Evolutionary conservation across 2,113 vertebrate species (phyloP).

Genomic region (Urocitellus parryii): DNA sequence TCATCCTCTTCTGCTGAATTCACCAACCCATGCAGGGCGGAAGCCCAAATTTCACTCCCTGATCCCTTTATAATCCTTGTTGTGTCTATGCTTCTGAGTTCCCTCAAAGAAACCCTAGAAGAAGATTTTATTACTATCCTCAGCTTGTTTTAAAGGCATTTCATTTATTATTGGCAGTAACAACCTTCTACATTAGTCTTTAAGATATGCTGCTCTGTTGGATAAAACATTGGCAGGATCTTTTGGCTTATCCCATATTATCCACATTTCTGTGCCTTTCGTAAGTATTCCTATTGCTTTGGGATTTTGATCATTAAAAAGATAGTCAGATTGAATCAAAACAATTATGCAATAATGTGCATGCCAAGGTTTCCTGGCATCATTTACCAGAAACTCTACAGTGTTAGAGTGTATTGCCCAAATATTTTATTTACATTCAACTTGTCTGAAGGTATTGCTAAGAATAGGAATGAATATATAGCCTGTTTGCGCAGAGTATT

Average conservation of each 20-base stretch:
- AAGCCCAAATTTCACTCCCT: background rate
- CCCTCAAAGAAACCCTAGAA: background rate
- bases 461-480: conserved; percentile 72
- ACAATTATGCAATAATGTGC: conserved; percentile 65
- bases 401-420: conserved; percentile 13
- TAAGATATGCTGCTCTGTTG: conserved; percentile 1
- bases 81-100: background rate
- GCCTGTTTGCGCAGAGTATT: conserved; percentile 59
- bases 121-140: background rate
- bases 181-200: background rate
- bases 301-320: conserved; percentile 72
- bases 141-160: background rate
- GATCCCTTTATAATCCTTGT: background rate
- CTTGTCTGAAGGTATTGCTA: conserved; percentile 66
- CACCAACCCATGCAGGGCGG: background rate
- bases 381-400: conserved; percentile 46
- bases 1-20: background rate
- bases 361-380: conserved; percentile 69
- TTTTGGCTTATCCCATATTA: conserved; percentile 47
- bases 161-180: background rate
- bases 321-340: conserved; percentile 69
- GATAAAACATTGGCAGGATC: conserved; percentile 45
- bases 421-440: conserved; percentile 70
- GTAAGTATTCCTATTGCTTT: conserved; percentile 53
- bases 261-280: conserved; percentile 65